These are phyloP conservation scores for Petroica traversi DNA, from an alignment of 2,113 vertebrate species.

Conservation along the genomic window DNA sequence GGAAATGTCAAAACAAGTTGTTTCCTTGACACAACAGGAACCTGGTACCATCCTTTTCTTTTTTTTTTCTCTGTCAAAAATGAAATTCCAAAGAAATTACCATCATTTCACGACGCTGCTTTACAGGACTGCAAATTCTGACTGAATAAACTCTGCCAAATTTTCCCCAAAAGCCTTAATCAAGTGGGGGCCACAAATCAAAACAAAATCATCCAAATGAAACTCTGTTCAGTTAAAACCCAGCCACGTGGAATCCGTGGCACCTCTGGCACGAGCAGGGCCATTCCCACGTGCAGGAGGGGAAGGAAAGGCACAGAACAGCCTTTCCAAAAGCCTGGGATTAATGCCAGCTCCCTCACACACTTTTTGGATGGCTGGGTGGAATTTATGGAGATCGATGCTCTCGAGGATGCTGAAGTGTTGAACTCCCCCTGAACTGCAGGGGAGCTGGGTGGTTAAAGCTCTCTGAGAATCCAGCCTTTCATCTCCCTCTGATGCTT, in stretches of 20 bases:
- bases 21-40: constrained; percentile 49
- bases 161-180: background rate
- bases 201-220: background rate
- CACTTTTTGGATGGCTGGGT: background rate
- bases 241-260: background rate
- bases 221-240: background rate
- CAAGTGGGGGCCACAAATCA: background rate
- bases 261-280: fast-evolving
- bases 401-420: background rate
- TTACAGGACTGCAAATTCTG: background rate
- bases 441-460: background rate
- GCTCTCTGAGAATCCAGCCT: background rate
- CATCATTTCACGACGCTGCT: background rate
- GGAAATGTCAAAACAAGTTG: constrained; percentile 46
- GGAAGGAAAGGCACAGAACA: background rate
- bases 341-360: background rate
- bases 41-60: background rate
- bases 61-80: background rate
- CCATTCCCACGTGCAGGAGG: background rate
- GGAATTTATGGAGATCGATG: background rate
- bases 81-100: constrained; percentile 6
- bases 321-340: background rate
- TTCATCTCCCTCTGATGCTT: background rate
- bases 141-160: background rate
- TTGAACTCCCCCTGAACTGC: background rate